phyloP scores from a whole-genome alignment of 2,113 vertebrate genomes.

The Athene noctua region DNA sequence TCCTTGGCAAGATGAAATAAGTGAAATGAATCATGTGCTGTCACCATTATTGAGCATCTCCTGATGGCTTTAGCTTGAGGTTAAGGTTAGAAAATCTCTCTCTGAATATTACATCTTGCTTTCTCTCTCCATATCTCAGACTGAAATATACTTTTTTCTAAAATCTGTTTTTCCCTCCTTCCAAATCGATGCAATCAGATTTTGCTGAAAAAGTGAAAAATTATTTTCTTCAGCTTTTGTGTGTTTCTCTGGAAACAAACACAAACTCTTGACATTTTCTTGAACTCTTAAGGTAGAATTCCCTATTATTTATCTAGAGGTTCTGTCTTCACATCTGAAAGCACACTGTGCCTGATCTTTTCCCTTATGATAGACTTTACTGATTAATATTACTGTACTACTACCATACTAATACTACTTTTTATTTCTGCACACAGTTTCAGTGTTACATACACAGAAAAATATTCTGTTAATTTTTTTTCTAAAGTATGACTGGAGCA shows the following conservation, averaged over 20 bases:
- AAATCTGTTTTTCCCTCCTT: not conserved
- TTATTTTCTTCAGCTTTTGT: not conserved
- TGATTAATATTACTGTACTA: not conserved
- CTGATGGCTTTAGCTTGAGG: conserved; percentile 37
- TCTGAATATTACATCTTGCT: conserved; percentile 5
- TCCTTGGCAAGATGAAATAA: conserved; percentile 35
- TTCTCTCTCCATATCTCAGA: not conserved
- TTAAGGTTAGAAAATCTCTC: conserved; percentile 48
- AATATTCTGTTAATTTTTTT: not conserved
- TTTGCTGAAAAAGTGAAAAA: not conserved
- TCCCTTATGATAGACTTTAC: not conserved
- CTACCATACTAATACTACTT: not conserved
- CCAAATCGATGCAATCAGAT: not conserved
- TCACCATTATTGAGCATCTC: conserved; percentile 11
- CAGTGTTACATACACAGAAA: not conserved
- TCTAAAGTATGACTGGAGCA: not conserved
- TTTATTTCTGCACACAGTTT: not conserved
- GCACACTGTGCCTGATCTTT: not conserved
- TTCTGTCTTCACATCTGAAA: not conserved
- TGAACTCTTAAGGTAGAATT: not conserved
- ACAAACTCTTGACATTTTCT: not conserved
- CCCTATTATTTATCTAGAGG: not conserved
- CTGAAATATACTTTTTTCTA: not conserved
- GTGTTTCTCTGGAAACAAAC: not conserved
- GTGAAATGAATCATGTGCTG: conserved; percentile 45